Evolutionary conservation across 37 sponge, comb jelly and placozoan species (phyloP).

Genomic region (Axinella damicornis): DNA sequence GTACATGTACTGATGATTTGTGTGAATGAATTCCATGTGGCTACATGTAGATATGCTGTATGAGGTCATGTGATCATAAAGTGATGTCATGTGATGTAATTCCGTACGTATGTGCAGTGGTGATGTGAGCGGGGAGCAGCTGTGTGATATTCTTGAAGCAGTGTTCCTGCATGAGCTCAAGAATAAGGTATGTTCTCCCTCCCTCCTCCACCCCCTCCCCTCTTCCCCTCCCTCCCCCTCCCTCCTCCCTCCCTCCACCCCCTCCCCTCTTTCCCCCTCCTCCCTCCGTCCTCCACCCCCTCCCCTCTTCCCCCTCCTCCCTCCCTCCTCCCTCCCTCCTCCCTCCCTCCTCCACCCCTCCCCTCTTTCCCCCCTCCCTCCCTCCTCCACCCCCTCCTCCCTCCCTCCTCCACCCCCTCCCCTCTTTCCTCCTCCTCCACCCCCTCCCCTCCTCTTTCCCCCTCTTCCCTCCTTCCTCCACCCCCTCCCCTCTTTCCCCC

Average conservation of each 20-base stretch:
- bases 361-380: background rate
- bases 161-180: conserved; percentile 72
- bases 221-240: background rate
- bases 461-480: too few species aligned
- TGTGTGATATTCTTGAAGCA: conserved; percentile 64
- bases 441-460: too few species aligned
- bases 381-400: background rate
- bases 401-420: too few species aligned
- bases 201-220: background rate
- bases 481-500: too few species aligned
- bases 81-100: too few species aligned
- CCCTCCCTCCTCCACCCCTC: background rate
- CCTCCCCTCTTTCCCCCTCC: background rate
- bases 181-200: background rate
- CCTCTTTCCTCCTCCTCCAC: too few species aligned
- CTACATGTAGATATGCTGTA: too few species aligned
- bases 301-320: too few species aligned
- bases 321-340: background rate
- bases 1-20: too few species aligned
- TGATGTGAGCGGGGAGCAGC: background rate
- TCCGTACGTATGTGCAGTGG: background rate
- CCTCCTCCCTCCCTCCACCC: background rate
- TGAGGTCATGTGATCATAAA: too few species aligned
- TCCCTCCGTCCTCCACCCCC: background rate
- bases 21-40: too few species aligned